Conservation (phyloP, 2,888 invertebrate species). For the Escarpia spicata region DNA sequence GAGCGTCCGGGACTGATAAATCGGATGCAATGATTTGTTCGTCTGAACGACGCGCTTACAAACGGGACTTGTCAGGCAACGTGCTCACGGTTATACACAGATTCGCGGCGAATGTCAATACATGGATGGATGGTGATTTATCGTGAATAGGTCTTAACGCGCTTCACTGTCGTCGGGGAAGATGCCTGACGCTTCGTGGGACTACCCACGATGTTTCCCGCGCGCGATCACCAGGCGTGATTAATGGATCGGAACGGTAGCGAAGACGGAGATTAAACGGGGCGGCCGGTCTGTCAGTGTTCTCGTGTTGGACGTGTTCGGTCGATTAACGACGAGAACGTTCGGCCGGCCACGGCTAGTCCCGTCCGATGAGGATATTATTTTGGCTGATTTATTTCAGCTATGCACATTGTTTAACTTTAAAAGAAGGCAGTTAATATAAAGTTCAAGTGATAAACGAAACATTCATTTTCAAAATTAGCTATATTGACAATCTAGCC, state of each 20-base stretch:
- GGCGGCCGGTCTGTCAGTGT: background rate
- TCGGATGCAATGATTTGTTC: background rate
- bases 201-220: background rate
- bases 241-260: conserved; percentile 3
- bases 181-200: background rate
- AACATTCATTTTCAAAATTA: too few relatives aligned
- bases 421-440: too few relatives aligned
- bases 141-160: background rate
- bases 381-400: too few relatives aligned
- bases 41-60: background rate
- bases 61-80: background rate
- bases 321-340: background rate
- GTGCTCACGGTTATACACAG: background rate
- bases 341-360: background rate
- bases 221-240: background rate
- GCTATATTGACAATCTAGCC: too few relatives aligned
- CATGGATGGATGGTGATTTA: background rate
- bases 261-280: background rate
- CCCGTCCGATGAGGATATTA: background rate
- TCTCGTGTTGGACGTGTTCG: background rate
- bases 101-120: background rate
- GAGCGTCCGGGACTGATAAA: background rate
- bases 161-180: background rate
- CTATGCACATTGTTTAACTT: too few relatives aligned
- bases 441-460: too few relatives aligned